These are phyloP conservation scores for Solenopsis fugax DNA, from an alignment of 1,140 invertebrate species.

Conservation along the genomic window DNA sequence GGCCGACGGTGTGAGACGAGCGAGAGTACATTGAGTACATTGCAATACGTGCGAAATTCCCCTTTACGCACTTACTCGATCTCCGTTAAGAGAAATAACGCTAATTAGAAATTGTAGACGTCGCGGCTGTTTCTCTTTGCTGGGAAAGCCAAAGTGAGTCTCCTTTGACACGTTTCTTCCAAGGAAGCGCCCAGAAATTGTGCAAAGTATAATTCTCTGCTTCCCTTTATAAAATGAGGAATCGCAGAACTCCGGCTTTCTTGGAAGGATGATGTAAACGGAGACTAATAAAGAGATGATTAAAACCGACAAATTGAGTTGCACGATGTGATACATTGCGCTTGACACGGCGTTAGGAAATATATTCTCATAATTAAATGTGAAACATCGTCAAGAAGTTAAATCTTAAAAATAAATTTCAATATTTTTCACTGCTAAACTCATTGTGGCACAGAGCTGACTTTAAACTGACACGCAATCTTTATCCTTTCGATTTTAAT, in stretches of 20 bases:
- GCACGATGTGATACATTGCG: background rate
- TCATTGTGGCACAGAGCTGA: background rate
- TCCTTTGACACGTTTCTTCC: conserved; percentile 9
- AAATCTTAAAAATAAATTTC: background rate
- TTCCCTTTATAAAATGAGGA: background rate
- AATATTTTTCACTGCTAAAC: background rate
- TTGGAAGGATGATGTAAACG: conserved; percentile 1
- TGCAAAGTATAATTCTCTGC: background rate
- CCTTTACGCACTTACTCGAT: conserved; percentile 46
- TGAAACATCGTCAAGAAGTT: background rate
- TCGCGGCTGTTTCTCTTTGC: background rate
- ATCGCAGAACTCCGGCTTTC: conserved; percentile 17
- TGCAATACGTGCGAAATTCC: conserved; percentile 41
- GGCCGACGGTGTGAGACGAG: conserved; percentile 10
- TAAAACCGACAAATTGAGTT: conserved; percentile 25
- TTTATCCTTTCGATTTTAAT: background rate
- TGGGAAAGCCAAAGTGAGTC: conserved; percentile 18
- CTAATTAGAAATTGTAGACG: conserved; percentile 3
- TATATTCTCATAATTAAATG: background rate
- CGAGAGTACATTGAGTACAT: conserved; percentile 2
- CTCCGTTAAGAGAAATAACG: background rate
- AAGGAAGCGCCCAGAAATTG: background rate
- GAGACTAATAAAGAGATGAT: background rate
- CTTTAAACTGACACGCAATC: background rate
- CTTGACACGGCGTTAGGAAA: background rate